Conservation (phyloP, 2,797 vertebrate genomes). For the Micropoecilia bifurca region DNA sequence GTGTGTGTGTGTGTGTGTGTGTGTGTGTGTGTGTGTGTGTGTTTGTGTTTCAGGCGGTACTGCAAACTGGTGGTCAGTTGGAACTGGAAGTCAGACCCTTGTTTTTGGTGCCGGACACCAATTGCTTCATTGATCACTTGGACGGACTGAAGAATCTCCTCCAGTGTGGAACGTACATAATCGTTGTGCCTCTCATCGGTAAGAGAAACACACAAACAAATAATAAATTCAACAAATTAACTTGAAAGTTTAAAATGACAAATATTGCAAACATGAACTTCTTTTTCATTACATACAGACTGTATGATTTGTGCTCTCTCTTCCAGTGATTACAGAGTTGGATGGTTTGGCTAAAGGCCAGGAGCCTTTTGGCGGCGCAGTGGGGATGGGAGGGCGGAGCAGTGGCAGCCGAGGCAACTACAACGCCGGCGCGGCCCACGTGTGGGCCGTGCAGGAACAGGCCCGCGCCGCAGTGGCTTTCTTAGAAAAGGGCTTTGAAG, state of each 20-base stretch:
- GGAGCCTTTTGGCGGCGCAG: slow-evolving; percentile 76
- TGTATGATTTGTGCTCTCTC: slow-evolving; percentile 30
- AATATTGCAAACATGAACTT: not conserved
- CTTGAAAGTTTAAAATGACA: slow-evolving; percentile 3
- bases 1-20: too few relatives aligned
- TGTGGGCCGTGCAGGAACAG: slow-evolving; percentile 91
- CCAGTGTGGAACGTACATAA: slow-evolving; percentile 89
- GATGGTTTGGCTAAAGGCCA: slow-evolving; percentile 97
- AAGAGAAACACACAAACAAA: slow-evolving; percentile 64
- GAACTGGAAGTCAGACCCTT: slow-evolving; percentile 94
- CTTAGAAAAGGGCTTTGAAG: slow-evolving; percentile 91
- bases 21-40: not conserved
- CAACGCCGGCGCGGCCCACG: slow-evolving; percentile 81
- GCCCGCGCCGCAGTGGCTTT: slow-evolving; percentile 91
- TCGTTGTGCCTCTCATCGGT: slow-evolving; percentile 98
- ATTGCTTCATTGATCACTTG: slow-evolving; percentile 97
- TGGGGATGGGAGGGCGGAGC: slow-evolving; percentile 52
- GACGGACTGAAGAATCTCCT: slow-evolving; percentile 87
- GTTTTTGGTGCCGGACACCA: slow-evolving; percentile 96
- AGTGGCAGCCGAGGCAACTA: slow-evolving; percentile 54
- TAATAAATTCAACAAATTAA: not conserved
- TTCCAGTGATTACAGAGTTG: slow-evolving; percentile 94
- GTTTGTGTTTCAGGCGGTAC: slow-evolving; percentile 85
- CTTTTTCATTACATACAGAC: not conserved
- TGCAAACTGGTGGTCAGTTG: slow-evolving; percentile 93